These are phyloP conservation scores for Acipenser transmontanus DNA, from an alignment of 2,797 vertebrate genomes.

Conservation along the genomic window DNA sequence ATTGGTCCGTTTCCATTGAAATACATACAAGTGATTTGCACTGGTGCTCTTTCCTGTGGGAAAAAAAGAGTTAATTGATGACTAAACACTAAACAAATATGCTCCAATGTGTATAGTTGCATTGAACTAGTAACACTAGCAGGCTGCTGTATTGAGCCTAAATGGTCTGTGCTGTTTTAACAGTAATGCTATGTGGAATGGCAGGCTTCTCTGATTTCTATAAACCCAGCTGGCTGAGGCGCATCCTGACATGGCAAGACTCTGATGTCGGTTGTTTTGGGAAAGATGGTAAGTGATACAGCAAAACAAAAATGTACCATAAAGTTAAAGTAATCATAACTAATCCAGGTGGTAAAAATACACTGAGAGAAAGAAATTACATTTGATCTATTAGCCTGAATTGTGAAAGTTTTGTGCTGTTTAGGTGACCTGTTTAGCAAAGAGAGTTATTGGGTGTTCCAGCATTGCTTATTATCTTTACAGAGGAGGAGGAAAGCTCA, in stretches of 20 bases:
- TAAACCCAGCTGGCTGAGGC: constrained; percentile 69
- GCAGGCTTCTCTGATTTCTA: constrained; percentile 78
- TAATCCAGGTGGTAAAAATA: too few species aligned
- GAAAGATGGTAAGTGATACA: constrained; percentile 56
- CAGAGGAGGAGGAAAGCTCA: constrained; percentile 49
- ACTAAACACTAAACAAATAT: too few species aligned
- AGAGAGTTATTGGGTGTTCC: neutral
- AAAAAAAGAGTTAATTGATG: too few species aligned
- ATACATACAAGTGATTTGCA: too few species aligned
- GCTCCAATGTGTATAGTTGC: too few species aligned
- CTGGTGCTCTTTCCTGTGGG: too few species aligned
- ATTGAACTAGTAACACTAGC: too few species aligned
- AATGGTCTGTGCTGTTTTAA: constrained; percentile 7
- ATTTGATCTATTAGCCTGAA: neutral
- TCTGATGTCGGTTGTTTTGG: constrained; percentile 67
- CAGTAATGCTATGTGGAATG: constrained; percentile 78
- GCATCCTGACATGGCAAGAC: constrained; percentile 70
- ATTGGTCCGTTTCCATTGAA: too few species aligned
- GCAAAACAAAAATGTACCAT: too few species aligned
- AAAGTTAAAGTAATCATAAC: too few species aligned
- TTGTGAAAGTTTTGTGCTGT: neutral
- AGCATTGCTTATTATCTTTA: neutral
- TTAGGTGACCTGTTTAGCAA: neutral
- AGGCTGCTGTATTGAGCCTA: too few species aligned
- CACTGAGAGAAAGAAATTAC: too few species aligned